Base-by-base conservation (phyloP, 2,888 invertebrate species). In the Cantharis lateralis region DNA sequence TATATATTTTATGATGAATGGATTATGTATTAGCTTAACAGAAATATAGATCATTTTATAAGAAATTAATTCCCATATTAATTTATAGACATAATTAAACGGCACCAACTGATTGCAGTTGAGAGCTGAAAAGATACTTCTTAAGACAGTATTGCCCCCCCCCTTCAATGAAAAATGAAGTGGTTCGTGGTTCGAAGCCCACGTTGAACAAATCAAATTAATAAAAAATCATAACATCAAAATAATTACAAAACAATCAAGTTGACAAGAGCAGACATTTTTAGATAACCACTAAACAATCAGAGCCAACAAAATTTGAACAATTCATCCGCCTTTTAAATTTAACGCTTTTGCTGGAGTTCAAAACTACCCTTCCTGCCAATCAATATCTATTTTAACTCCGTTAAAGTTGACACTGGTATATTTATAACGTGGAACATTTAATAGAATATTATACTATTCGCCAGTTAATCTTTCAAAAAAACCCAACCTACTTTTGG, bases 301-400 rank as follows among this genome's bases (percentile, higher is more conserved):
- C 48, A 48, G 13, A 48, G 48, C n/a, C 48, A n/a, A 48, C 48
- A 48, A 48, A 48, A 48, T 48, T 48, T 48, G n/a, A 48, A 48
- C n/a, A n/a, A 48, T 48, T 48, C n/a, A n/a, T 48, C 18, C 64
- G 24, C 20, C 64, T 66, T 66, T 66, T 66, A 24, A 66, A 66
- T 66, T 20, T 66, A 66, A 66, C 20, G 24, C 64, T 66, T 66
- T 24, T 13, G 20, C 20, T 20, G 64, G 15, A 24, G 64, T 69
- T 74, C 28, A 16, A 64, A 74, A 70, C 69, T 62, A 62, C 69
- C 69, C 28, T 62, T 24, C 20, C 63, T 74, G 63, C 62, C 63
- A 74, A 74, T 74, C 69, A 74, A 69, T 69, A 48, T 71, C 64
- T 72, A 66, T 72, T 72, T 72, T 72, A 72, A 61, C 61, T 61